Percentiles rank a stretch among this genome's conserved stretches.
Conservation (phyloP, 2,888 invertebrate genomes). For the Melieria picta region DNA sequence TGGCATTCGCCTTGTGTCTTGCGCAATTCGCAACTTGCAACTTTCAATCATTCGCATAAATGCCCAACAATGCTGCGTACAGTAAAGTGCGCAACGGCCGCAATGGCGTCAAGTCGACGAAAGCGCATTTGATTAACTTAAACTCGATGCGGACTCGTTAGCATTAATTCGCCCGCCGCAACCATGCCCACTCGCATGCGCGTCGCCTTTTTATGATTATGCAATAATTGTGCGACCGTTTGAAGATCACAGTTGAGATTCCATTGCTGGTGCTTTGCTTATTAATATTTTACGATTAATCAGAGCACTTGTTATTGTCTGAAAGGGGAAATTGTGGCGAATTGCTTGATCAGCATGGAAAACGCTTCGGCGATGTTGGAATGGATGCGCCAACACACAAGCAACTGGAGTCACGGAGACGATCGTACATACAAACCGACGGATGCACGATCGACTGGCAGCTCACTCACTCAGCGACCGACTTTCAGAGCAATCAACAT, state of each 20-base stretch:
- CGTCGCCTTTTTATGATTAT: slow-evolving; percentile 24
- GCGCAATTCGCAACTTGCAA: not conserved
- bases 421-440: too few species aligned
- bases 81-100: not conserved
- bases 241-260: slow-evolving; percentile 12
- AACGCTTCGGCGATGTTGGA: not conserved
- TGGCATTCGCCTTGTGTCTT: too few species aligned
- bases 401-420: too few species aligned
- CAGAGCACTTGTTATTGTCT: slow-evolving; percentile 29
- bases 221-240: slow-evolving; percentile 32
- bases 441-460: too few species aligned
- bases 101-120: slow-evolving; percentile 3
- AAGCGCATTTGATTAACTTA: slow-evolving; percentile 32
- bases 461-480: too few species aligned
- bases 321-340: slow-evolving; percentile 7
- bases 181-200: slow-evolving; percentile 3
- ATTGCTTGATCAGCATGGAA: slow-evolving; percentile 32
- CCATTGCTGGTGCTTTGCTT: not conserved
- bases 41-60: slow-evolving; percentile 2
- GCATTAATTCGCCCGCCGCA: not conserved
- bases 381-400: not conserved
- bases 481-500: too few species aligned
- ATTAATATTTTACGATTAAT: slow-evolving; percentile 32
- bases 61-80: not conserved
- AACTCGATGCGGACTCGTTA: slow-evolving; percentile 32